Conservation (phyloP, 2,797 vertebrate species). For the Chiroxiphia lanceolata region DNA sequence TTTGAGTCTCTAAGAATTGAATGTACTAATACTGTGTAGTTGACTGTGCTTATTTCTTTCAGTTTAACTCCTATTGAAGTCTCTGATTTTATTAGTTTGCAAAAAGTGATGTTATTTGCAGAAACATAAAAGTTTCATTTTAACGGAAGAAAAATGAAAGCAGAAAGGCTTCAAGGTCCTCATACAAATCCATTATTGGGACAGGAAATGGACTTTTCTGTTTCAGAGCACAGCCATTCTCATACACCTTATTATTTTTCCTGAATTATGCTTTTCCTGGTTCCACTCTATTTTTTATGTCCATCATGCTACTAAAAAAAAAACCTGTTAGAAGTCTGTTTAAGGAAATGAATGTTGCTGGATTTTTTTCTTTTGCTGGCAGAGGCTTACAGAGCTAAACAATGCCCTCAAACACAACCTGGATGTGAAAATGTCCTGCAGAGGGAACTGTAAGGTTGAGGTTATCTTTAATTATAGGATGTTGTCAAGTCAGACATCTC, state of each 20-base stretch:
- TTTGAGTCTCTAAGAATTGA: neutral
- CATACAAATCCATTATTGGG: neutral
- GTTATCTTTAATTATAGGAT: neutral
- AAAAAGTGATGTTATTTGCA: neutral
- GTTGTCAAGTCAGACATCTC: neutral
- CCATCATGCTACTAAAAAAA: neutral
- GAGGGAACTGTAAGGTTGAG: neutral
- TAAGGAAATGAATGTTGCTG: neutral
- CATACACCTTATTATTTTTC: neutral
- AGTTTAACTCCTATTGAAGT: neutral
- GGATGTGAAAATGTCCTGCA: neutral
- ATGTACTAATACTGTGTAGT: neutral
- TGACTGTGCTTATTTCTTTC: neutral
- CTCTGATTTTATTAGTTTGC: neutral
- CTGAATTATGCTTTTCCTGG: neutral
- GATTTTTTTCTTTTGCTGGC: neutral
- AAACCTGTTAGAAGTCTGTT: neutral
- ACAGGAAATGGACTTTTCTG: neutral
- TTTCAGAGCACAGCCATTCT: neutral
- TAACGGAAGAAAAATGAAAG: neutral
- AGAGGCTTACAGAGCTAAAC: neutral
- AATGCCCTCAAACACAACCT: neutral
- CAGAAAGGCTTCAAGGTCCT: neutral
- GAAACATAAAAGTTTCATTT: neutral
- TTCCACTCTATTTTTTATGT: neutral